Conservation (phyloP, 2,888 invertebrate species). For the Nephrotoma flavescens region DNA sequence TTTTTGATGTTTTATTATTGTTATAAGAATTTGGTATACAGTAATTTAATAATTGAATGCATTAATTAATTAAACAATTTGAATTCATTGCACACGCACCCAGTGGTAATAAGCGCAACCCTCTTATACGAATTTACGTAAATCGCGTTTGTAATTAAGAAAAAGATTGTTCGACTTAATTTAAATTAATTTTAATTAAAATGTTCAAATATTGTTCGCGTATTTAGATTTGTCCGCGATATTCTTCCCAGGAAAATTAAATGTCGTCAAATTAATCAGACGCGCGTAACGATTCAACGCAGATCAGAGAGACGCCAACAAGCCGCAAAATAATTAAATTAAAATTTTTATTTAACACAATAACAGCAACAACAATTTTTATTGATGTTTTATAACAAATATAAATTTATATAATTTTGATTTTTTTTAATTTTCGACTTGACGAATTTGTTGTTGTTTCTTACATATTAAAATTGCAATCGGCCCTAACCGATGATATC, state of each 20-base stretch:
- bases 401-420: neutral
- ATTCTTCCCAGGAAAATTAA: neutral
- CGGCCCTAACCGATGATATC: neutral
- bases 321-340: neutral
- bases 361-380: neutral
- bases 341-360: neutral
- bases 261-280: neutral
- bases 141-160: neutral
- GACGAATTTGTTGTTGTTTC: neutral
- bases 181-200: neutral
- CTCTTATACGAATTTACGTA: neutral
- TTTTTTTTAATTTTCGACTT: neutral
- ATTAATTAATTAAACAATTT: neutral
- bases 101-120: neutral
- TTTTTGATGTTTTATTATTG: neutral
- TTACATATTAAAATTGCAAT: neutral
- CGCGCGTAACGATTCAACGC: neutral
- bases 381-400: neutral
- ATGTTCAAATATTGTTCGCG: neutral
- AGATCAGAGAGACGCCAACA: neutral
- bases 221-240: neutral
- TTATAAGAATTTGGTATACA: neutral
- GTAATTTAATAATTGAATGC: neutral
- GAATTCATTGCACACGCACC: neutral
- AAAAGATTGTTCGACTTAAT: neutral